Evolutionary conservation across 2,797 vertebrate species (phyloP).

Genomic region (Pseudocheirus occidentalis): DNA sequence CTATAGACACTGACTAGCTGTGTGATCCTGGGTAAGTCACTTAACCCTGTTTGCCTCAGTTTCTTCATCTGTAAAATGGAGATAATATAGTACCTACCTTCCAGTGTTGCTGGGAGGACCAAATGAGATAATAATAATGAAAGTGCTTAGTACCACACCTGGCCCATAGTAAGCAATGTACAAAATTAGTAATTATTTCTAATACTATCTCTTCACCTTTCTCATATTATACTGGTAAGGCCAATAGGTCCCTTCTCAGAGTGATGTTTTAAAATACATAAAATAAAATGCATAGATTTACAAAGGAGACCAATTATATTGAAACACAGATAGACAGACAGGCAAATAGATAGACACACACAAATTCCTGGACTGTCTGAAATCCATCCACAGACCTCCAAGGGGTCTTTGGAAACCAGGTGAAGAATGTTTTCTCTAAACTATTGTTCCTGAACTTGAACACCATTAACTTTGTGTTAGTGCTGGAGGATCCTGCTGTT

Average conservation of each 20-base stretch:
- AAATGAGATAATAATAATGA: neutral
- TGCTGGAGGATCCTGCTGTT: neutral
- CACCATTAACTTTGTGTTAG: neutral
- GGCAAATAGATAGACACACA: neutral
- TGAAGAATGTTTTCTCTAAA: neutral
- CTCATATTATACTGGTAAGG: neutral
- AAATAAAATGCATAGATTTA: neutral
- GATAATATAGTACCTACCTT: neutral
- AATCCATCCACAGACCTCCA: neutral
- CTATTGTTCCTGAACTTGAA: neutral
- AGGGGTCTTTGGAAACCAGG: neutral
- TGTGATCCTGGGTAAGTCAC: neutral
- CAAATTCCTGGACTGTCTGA: neutral
- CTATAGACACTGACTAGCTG: neutral
- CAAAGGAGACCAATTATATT: neutral
- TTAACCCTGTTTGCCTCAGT: neutral
- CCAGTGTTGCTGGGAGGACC: neutral
- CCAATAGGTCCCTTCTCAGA: neutral
- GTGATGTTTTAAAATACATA: neutral
- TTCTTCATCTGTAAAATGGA: neutral
- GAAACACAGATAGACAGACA: neutral
- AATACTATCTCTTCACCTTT: neutral
- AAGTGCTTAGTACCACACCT: neutral
- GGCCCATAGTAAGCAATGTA: neutral
- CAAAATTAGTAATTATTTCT: neutral